Base-by-base conservation (phyloP, 1,140 invertebrate species). In the Drosophila sturtevanti region DNA sequence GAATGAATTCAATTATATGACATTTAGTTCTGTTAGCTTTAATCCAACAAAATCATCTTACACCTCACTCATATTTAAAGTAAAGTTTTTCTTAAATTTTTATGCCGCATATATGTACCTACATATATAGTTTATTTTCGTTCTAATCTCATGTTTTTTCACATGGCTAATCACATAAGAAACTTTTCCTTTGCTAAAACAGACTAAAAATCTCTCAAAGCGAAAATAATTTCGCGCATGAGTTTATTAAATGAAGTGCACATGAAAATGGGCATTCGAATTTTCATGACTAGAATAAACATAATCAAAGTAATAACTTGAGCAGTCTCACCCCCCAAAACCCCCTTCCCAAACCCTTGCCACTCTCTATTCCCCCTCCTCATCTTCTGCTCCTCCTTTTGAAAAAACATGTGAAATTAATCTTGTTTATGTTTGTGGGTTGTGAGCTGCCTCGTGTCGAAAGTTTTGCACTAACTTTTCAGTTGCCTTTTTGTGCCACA, bases 181-280 rank as follows among this genome's bases (percentile, higher is more conserved):
- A 31, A 31, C 44, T 48, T 62, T 72, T 58, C 56, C 62, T 64
- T 68, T 62, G 41, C 22, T 14, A 9, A 16, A n/a, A 54, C 59
- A 55, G 41, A 59, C 70, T 64, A 79, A 75, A 82, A 79, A 79
- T 60, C 69, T 16, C 16, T 48, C 41, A 48, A 48, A 63, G 54
- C 55, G 82, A 31, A 76, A 79, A 81, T 78, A 37, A 76, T 76
- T 86, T 86, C 75, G 79, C 82, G 81, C 71, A 16, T 48, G 69
- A 79, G 81, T 64, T 82, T 89, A 86, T 86, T 86, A 89, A 86
- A 89, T 89, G 82, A 86, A 86, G 84, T 89, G 82, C 84, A 82
- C 84, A 86, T 73, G 82, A 70, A 48, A 79, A 72, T 44, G 68
- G 79, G 71, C 68, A 79, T 86, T 86, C 63, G 82, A 68, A 86